These are phyloP conservation scores for Caenorhabditis angaria DNA, from an alignment of 2,888 invertebrate genomes.

Conservation along the genomic window DNA sequence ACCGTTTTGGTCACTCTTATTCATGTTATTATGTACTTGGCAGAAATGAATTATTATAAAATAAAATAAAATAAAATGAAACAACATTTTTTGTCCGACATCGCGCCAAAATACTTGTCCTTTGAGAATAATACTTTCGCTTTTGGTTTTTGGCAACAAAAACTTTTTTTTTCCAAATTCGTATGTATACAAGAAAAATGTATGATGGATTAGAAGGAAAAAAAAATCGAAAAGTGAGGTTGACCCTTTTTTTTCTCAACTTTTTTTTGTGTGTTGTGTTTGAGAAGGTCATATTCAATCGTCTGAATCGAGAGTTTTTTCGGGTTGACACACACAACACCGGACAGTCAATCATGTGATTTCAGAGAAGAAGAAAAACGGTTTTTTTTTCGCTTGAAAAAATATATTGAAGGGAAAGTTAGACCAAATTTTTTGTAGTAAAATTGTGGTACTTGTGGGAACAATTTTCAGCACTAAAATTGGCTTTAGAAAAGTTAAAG, in stretches of 20 bases:
- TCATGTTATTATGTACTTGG: neutral
- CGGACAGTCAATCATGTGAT: neutral
- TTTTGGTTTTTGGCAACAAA: neutral
- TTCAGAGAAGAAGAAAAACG: neutral
- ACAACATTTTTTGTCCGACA: neutral
- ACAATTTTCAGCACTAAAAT: no score
- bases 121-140: neutral
- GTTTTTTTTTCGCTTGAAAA: no score
- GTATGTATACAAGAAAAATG: neutral
- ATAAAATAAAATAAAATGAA: neutral
- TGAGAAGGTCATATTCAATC: conserved; percentile 2
- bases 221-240: neutral
- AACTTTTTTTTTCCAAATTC: no score
- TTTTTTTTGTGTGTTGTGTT: neutral
- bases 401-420: no score
- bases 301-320: conserved; percentile 1
- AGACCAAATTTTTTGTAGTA: no score
- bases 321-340: neutral
- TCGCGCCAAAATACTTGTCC: neutral
- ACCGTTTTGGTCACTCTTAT: conserved; percentile 1
- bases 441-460: no score
- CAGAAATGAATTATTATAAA: neutral
- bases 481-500: no score
- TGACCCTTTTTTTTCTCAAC: neutral
- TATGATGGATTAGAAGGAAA: neutral